Conservation (phyloP, 2,888 invertebrate genomes). For the Plutella xylostella region DNA sequence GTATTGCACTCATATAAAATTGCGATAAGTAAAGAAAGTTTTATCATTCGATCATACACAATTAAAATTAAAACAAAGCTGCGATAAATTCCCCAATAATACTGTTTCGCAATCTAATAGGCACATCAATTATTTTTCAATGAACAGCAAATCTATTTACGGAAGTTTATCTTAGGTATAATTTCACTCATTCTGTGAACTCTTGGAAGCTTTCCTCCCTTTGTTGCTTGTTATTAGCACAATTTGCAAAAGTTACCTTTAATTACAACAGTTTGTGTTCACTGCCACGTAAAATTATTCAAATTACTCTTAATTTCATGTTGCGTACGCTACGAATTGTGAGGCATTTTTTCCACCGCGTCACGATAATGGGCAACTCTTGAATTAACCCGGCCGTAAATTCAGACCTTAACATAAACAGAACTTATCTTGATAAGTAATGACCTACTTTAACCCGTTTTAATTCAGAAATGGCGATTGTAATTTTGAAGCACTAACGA, state of each 20-base stretch:
- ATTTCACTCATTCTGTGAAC: background rate
- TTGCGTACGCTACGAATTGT: slow-evolving; percentile 51
- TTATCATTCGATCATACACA: too few relatives aligned
- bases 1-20: too few relatives aligned
- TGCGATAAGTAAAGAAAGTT: too few relatives aligned
- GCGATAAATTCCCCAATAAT: too few relatives aligned
- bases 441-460: slow-evolving; percentile 35
- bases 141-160: background rate
- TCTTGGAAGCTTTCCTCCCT: slow-evolving; percentile 11
- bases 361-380: slow-evolving; percentile 50
- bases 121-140: too few relatives aligned
- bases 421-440: slow-evolving; percentile 47
- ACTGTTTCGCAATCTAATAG: too few relatives aligned
- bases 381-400: slow-evolving; percentile 53
- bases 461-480: slow-evolving; percentile 21
- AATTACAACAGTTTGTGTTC: slow-evolving; percentile 57
- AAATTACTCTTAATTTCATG: slow-evolving; percentile 57
- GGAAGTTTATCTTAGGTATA: background rate
- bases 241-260: slow-evolving; percentile 42
- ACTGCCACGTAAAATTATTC: slow-evolving; percentile 58
- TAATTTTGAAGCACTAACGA: too few relatives aligned
- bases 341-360: slow-evolving; percentile 44
- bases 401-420: slow-evolving; percentile 45
- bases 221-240: slow-evolving; percentile 30
- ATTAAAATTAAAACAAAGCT: too few relatives aligned